Evolutionary conservation across 1,140 invertebrate species (phyloP).

Genomic region (Heliconius nattereri): DNA sequence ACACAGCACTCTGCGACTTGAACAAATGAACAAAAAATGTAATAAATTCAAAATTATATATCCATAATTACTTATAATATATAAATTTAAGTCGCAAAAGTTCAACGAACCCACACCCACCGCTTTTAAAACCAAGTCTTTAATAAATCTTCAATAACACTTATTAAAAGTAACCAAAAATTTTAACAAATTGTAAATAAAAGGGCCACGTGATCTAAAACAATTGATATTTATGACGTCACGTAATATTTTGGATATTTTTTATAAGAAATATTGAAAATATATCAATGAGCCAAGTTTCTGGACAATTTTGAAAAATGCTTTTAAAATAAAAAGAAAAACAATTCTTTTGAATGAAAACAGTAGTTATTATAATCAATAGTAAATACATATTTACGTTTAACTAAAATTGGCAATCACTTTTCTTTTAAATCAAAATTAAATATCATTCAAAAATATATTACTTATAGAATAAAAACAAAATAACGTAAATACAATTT

Average conservation of each 20-base stretch:
- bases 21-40: neutral
- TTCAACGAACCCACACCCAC: neutral
- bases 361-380: neutral
- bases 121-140: neutral
- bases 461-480: neutral
- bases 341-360: neutral
- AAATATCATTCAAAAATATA: too few species aligned
- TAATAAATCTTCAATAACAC: neutral
- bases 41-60: neutral
- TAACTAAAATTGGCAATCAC: neutral
- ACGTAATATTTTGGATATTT: neutral
- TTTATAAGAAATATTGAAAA: neutral
- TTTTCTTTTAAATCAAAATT: neutral
- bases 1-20: constrained; percentile 22
- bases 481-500: neutral
- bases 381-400: too few species aligned
- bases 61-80: neutral
- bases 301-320: constrained; percentile 22
- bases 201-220: neutral
- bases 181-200: neutral
- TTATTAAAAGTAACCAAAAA: neutral
- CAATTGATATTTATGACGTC: neutral
- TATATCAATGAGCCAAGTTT: neutral
- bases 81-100: neutral
- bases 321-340: neutral